Evolutionary conservation across 2,888 invertebrate genomes (phyloP), one percentile per base, ranked within the genome.

Genomic region (Drosophila ezoana): DNA sequence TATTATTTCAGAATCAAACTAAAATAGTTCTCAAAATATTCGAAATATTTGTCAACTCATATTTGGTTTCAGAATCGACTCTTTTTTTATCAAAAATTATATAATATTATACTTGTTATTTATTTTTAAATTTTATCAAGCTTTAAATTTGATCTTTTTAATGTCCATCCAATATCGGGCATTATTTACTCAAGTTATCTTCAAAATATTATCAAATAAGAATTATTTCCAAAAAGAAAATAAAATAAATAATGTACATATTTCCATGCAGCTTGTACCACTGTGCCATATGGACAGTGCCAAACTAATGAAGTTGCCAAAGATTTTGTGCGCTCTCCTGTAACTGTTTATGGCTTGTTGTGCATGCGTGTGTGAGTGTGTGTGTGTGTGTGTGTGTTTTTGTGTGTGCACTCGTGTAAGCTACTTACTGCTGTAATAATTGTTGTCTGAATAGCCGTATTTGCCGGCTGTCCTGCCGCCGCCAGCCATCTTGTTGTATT

Each of bases 381-480:
- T 44, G 32, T 8, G 16, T 51, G 47, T 37, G 33, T 5, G 18
- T 51, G 20, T 60, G 32, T 44, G 35, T 35, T 33, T 51, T 43
- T 44, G 32, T 8, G 16, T 23, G 23, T 5, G 5, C 3, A 28
- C 40, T 40, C 16, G 33, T 57, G 45, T 62, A 32, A 23, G 41
- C 66, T 63, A 92, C 94, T 93, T 93, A 95, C 96, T 95, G 92
- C 95, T 95, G 92, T 94, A 95, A 90, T 95, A 95, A 92, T 95
- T 95, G 88, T 95, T 95, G 87, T 95, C 95, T 92, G 95, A 95
- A 81, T 95, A 95, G 66, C 96, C 96, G 91, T 96, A 95, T 93
- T 96, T 96, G 79, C 96, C 96, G 73, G 96, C 95, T 74, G 96
- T 95, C 81, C 96, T 94, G 72, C 95, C 96, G 60, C 95, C 95